Evolutionary conservation across 2,113 vertebrate species (phyloP), one percentile per base, ranked within the genome.

Genomic region (Benitochromis conjunctus): DNA sequence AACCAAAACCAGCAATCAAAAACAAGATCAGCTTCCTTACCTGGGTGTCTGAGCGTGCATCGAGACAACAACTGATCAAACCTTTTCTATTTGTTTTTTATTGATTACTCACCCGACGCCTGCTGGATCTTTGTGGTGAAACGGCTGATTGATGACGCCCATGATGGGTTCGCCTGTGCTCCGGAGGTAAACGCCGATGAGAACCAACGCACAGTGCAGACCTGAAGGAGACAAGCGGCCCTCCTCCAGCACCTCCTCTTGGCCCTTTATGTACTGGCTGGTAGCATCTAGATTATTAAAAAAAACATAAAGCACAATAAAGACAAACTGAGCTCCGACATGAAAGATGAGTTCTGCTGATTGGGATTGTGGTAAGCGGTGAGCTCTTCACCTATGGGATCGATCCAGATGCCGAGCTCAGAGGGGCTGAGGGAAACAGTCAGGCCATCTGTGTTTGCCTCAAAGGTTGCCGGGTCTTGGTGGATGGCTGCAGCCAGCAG

Each of bases 141-240:
- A 98, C 0, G 97, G 97, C 89, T 97, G 96, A 82, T 97, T 97
- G 93, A 97, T 96, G 89, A 97, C 95, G 0, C 97, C 97, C 94
- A 97, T 96, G 66, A 98, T 93, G 0, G 97, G 97, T 62, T 96
- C 90, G 1, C 97, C 96, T 0, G 93, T 95, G 81, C 29, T 86
- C 14, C 96, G 94, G 10, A 96, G 87, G 71, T 96, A 97, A 31
- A 95, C 96, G 6, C 97, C 97, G 24, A 97, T 97, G 69, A 97
- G 95, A 87, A 97, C 97, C 91, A 97, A 82, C 0, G 95, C 97
- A 7, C 96, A 97, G 66, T 94, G 91, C 29, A 97, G 95, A 80
- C 97, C 97, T 2, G 89, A 95, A 0, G 96, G 94, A 57, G 90
- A 95, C 76, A 97, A 86, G 64, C 87, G 95, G 1, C 91, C 91